A percentile compares a stretch with the other conserved stretches of the same genome.
Evolutionary conservation across 1,140 invertebrate genomes (phyloP).

Genomic region (Platorchestia sp.): DNA sequence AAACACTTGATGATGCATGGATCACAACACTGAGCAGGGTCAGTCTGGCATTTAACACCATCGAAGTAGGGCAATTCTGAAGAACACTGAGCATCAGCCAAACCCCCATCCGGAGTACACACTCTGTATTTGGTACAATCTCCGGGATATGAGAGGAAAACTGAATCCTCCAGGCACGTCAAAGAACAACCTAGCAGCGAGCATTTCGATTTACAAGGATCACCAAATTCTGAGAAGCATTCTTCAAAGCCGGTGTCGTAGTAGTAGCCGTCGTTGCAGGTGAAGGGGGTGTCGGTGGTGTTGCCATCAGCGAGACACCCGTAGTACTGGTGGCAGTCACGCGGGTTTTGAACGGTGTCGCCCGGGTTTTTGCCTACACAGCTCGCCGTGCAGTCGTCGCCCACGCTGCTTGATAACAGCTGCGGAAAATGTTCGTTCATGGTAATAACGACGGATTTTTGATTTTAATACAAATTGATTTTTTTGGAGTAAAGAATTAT

Average conservation of each 20-base stretch:
- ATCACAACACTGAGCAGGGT: neutral
- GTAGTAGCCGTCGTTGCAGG: neutral
- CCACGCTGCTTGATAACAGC: neutral
- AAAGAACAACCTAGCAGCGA: neutral
- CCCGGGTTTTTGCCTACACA: neutral
- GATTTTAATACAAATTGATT: too few species aligned
- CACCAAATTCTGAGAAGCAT: neutral
- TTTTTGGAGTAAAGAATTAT: too few species aligned
- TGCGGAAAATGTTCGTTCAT: too few species aligned
- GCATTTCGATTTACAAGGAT: neutral
- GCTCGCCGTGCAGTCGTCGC: neutral
- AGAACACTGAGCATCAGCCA: neutral
- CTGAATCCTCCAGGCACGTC: neutral
- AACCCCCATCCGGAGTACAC: neutral
- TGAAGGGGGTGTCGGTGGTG: neutral
- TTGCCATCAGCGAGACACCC: neutral
- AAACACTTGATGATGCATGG: neutral
- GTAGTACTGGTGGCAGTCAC: constrained; percentile 16
- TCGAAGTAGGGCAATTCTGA: neutral
- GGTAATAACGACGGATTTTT: too few species aligned
- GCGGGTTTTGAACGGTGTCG: neutral
- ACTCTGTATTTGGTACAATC: constrained; percentile 1
- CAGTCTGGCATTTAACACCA: neutral
- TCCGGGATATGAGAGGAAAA: neutral
- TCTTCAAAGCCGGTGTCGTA: neutral